Evolutionary conservation across 35 echinoderm and acorn worm species (phyloP), one percentile per base, ranked within the genome.

Genomic region (Ophiothrix spiculata): DNA sequence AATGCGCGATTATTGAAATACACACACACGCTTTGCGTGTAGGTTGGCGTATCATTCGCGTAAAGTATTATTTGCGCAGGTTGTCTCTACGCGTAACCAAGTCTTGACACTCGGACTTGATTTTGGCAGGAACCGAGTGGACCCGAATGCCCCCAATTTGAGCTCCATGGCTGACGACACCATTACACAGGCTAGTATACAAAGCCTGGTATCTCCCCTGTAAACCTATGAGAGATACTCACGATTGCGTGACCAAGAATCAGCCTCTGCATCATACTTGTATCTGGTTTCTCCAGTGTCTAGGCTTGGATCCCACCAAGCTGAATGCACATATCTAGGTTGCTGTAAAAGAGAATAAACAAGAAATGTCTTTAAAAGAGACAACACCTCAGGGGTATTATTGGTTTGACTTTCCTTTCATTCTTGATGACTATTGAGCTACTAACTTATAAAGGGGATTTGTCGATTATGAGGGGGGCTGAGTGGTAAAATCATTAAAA

Each of bases 301-400:
- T 40, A 85, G 73, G 0, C 17, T 35, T 32, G 40, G 29, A 69
- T 90, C 88, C 88, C 88, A 90, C 88, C 88, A 90, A 0, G 56
- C 1, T 8, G 11, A 38, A 23, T 39, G 23, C 17, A 90, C 82
- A 42, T 85, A 90, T 14, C 56, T 73, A 75, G n/a, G 42, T 23
- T 38, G 41, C 76, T 85, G 35, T 21, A 54, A 11, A 37, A 11
- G 39, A 2, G 39, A 25, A 54, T 25, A 37, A 56, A 76, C 0
- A 77, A 0, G 45, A 35, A 40, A 1, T 4, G 84, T 31, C 35
- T 12, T 13, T 25, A 13, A 87, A 13, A 38, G 23, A 75, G 29
- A 32, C 28, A 21, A 56, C 25, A 36, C 16, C 10, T 33, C 16
- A 31, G n/a, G n/a, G n/a, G n/a, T n/a, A n/a, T n/a, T n/a, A n/a